Evolutionary conservation across 2,888 invertebrate genomes (phyloP), one percentile per base, ranked within the genome.

Genomic region (Orthosia cruda): DNA sequence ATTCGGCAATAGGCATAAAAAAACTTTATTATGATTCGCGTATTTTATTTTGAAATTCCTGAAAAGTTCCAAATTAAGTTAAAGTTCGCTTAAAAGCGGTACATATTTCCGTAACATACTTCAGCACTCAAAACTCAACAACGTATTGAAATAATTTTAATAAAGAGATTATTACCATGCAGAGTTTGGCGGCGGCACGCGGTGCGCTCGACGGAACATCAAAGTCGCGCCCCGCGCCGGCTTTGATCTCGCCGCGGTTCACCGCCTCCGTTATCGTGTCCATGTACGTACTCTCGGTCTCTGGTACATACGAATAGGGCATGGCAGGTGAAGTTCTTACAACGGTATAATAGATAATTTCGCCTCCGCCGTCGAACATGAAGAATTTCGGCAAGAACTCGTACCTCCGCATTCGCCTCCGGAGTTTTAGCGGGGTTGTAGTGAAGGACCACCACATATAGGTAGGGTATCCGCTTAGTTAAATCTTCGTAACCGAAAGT

Each of bases 241-340:
- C 94, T 95, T 94, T 95, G 94, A 94, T 93, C 92, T 90, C 84
- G 78, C 87, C 89, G 86, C 87, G 91, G 89, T 80, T 89, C 91
- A 84, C 89, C 91, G 91, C 92, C 86, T 84, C 80, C 86, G 85
- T 89, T 89, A 88, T 90, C 90, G 87, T 91, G 84, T 83, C 87
- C 83, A 84, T 84, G 85, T 87, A 87, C 80, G 83, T 87, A 80
- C 73, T 71, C 58, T 81, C 83, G 73, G 77, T 75, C 76, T 83
- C 74, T 71, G 71, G 76, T 71, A 80, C 71, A 80, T 47, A 23
- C 9, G 20, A 45, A 3, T 45, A 47, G 47, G 47, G 62, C 32
- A 7, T 32, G 32, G 32, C 7, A 32, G 7, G 32, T 7, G 32
- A 32, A 32, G 32, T 7, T 40, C 40, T 47, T 62, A 45, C 20